Percentiles rank a stretch among this genome's conserved stretches.
These are phyloP conservation scores for Plotosus lineatus DNA, from an alignment of 2,113 vertebrate genomes.

Conservation along the genomic window DNA sequence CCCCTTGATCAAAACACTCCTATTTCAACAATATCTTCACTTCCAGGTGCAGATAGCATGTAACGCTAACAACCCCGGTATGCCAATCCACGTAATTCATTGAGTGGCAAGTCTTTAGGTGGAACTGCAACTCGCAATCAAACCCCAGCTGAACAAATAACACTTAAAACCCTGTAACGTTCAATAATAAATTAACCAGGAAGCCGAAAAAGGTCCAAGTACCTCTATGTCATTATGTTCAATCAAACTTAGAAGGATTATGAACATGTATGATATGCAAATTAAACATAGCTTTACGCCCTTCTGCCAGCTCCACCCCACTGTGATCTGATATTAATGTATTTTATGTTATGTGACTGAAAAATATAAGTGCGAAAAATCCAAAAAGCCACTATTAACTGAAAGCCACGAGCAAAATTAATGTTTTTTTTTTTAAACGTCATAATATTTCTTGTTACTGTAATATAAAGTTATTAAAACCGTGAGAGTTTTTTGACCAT, in stretches of 20 bases:
- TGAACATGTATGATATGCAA: neutral
- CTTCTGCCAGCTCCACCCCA: neutral
- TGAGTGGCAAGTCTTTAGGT: conserved; percentile 18
- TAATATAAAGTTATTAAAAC: too few species aligned
- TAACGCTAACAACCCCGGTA: neutral
- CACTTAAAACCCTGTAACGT: neutral
- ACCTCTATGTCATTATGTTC: neutral
- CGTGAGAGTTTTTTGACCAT: too few species aligned
- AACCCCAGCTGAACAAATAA: conserved; percentile 9
- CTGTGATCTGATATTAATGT: neutral
- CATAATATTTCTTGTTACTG: too few species aligned
- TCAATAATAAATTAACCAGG: neutral
- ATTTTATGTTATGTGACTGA: neutral
- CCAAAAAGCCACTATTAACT: too few species aligned
- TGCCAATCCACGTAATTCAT: neutral
- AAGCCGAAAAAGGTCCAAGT: neutral
- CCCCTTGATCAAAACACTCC: neutral
- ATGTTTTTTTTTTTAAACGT: too few species aligned
- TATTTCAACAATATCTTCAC: neutral
- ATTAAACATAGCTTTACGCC: neutral
- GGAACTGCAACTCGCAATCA: neutral
- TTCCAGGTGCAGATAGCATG: neutral
- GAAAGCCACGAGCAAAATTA: too few species aligned
- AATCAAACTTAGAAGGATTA: neutral
- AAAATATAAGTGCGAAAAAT: neutral